Conservation (phyloP, 2,797 vertebrate genomes). For the Siniperca scherzeri region DNA sequence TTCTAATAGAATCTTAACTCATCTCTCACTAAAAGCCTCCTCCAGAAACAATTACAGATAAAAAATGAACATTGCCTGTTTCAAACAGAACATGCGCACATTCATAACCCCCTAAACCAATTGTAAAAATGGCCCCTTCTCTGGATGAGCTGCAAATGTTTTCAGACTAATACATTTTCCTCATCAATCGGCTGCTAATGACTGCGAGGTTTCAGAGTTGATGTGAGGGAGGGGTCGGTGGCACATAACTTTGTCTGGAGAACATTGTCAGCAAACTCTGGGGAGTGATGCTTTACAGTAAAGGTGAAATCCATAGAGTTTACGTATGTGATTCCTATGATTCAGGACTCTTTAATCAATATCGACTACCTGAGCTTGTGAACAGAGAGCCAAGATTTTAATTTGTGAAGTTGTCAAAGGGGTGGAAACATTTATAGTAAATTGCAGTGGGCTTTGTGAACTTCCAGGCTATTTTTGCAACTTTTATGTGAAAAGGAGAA, state of each 20-base stretch:
- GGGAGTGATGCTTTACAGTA: constrained; percentile 50
- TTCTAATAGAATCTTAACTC: constrained; percentile 83
- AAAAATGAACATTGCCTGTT: constrained; percentile 84
- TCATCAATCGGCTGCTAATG: constrained; percentile 87
- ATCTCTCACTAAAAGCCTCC: constrained; percentile 86
- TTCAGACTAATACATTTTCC: constrained; percentile 79
- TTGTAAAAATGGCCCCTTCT: constrained; percentile 84
- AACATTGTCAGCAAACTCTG: constrained; percentile 58
- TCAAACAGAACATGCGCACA: constrained; percentile 81
- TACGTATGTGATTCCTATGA: constrained; percentile 34
- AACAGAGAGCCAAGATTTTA: constrained; percentile 8
- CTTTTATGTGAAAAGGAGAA: not conserved
- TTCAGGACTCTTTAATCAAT: constrained; percentile 25
- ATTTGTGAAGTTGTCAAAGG: constrained; percentile 6
- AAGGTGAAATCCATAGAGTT: constrained; percentile 52
- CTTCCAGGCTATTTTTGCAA: not conserved
- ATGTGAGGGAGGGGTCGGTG: constrained; percentile 74
- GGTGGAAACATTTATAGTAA: not conserved
- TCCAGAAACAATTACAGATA: constrained; percentile 88
- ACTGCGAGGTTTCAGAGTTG: constrained; percentile 79
- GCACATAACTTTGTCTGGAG: constrained; percentile 72
- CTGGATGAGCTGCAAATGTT: constrained; percentile 84
- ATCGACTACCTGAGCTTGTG: constrained; percentile 12
- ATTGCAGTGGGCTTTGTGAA: constrained; percentile 9
- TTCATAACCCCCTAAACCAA: constrained; percentile 85